Evolutionary conservation across 2,888 invertebrate species (phyloP).

Genomic region (Ceriagrion tenellum): DNA sequence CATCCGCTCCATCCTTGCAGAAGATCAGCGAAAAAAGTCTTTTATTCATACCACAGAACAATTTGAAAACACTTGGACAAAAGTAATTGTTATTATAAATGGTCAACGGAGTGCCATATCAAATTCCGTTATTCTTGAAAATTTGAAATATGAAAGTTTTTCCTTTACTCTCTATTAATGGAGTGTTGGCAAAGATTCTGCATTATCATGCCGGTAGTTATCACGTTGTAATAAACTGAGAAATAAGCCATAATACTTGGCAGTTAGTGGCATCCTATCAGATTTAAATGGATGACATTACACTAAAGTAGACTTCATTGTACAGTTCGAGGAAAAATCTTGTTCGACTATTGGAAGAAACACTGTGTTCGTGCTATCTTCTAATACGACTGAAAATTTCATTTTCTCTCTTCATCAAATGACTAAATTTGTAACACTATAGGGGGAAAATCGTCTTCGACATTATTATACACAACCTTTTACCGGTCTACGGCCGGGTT

Average conservation of each 20-base stretch:
- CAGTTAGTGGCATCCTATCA: slow-evolving; percentile 25
- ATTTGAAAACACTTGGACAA: slow-evolving; percentile 41
- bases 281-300: neutral
- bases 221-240: slow-evolving; percentile 9
- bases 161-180: slow-evolving; percentile 14
- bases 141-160: slow-evolving; percentile 13
- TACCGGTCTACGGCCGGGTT: neutral
- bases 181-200: slow-evolving; percentile 50
- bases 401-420: slow-evolving; percentile 5
- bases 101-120: slow-evolving; percentile 45
- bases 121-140: slow-evolving; percentile 43
- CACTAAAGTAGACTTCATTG: slow-evolving; percentile 6
- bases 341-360: slow-evolving; percentile 27
- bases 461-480: slow-evolving; percentile 25
- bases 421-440: neutral
- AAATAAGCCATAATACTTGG: slow-evolving; percentile 26
- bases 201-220: slow-evolving; percentile 21
- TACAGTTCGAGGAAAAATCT: neutral
- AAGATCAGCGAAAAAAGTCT: slow-evolving; percentile 22
- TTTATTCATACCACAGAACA: slow-evolving; percentile 32
- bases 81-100: slow-evolving; percentile 47
- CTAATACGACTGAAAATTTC: neutral
- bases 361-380: slow-evolving; percentile 17
- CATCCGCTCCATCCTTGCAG: slow-evolving; percentile 10
- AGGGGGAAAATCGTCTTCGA: neutral